Base-by-base conservation (phyloP, 2,888 invertebrate species). In the Spodoptera littoralis region DNA sequence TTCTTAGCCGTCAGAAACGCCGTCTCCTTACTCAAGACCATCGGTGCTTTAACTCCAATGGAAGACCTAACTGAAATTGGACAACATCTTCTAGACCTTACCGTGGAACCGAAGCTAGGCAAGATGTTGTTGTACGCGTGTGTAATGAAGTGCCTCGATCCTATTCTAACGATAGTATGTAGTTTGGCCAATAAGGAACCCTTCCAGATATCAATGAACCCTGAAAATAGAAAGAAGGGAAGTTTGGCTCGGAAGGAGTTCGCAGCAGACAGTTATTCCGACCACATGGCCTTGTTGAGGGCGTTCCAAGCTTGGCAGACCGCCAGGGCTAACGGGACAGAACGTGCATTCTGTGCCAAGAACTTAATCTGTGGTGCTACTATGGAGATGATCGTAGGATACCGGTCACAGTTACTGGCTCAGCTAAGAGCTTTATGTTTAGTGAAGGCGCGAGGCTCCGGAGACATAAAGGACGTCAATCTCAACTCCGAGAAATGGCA, bases 71-170 rank as follows among this genome's bases (percentile, higher is more conserved):
- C 99, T 0, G 97, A 97, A 79, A 94, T 99, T 58, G 99, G 99
- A 0, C 96, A 96, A 67, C 98, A 99, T 85, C 92, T 99, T 55
- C 95, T 98, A n/a, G 98, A 99, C 86, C 92, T 99, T 51, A 98
- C 99, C 0, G 95, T 99, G 1, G 98, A 99, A 81, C 99, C 99
- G 0, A 97, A 97, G 77, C 92, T 98, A 50, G 99, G 98, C 4
- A 99, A 99, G 90, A 98, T 98, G 96, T 91, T 99, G 65, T 82
- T 99, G 0, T 98, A 98, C 87, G 97, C 98, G 1, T 96, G 98
- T 46, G 97, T 98, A 3, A 96, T 99, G 76, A 98, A 98, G 88
- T 99, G 99, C 88, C 93, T 99, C 43, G 98, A 99, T 88, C 99
- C 99, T 1, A 95, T 99, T 41, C 92, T 98, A 60, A 99, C 99